Evolutionary conservation across 2,113 vertebrate species (phyloP), one percentile per base, ranked within the genome.

Genomic region (Lipophrys pholis): DNA sequence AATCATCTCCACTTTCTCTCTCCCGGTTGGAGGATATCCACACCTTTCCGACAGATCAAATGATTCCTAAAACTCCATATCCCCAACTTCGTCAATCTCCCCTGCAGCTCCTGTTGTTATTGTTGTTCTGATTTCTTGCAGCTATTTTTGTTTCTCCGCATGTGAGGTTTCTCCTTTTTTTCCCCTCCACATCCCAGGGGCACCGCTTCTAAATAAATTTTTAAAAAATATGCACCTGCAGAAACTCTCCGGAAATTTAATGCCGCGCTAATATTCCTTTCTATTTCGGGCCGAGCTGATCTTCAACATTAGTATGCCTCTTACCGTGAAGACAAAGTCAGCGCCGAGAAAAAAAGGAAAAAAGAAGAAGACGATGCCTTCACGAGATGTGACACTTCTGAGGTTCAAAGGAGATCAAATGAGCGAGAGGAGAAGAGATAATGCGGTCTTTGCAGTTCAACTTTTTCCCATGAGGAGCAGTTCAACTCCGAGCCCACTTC

Each of bases 201-300:
- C 69, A 62, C 9, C 7, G 38, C 6, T 11, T 54, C 40, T 69
- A 78, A 74, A 80, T 85, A 72, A 85, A 87, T 78, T 68, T 75
- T 17, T 45, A 30, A 30, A 30, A 30, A 64, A 66, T 35, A 60
- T 61, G 65, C 76, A 82, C 69, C 79, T 80, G 75, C 67, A 78
- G 58, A 59, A 8, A 42, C 30, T 52, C 64, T 64, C 12, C 70
- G 58, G 59, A 57, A 39, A 80, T 74, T 45, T 68, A 68, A 68
- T 73, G 53, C 64, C 41, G 35, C 35, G 54, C 41, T 65, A 54
- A 53, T 58, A 46, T 75, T 60, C 65, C 50, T 41, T 71, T 63
- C 67, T 84, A 78, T 78, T 78, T 72, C 53, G 41, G 67, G 66
- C 43, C 1, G 12, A 41, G 45, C 69, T 82, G 45, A 56, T 69